Conservation (phyloP, 1,140 invertebrate species). For the Eueides isabella region DNA sequence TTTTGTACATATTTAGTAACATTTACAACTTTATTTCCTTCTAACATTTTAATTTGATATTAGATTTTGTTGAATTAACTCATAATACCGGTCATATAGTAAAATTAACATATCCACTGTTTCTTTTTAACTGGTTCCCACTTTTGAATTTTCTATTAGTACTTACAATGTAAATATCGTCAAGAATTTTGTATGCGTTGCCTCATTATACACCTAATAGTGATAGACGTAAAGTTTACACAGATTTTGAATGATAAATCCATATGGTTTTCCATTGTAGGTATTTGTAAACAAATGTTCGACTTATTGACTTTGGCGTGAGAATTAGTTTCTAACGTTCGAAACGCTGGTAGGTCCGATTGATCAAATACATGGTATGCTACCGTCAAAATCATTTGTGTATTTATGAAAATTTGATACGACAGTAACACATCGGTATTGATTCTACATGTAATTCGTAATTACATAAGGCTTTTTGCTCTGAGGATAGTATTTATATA, state of each 20-base stretch:
- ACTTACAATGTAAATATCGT: slow-evolving; percentile 68
- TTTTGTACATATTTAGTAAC: slow-evolving; percentile 32
- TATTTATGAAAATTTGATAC: slow-evolving; percentile 60
- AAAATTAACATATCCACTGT: slow-evolving; percentile 74
- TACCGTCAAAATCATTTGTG: slow-evolving; percentile 61
- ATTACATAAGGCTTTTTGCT: neutral
- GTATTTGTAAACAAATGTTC: slow-evolving; percentile 68
- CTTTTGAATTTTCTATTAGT: slow-evolving; percentile 67
- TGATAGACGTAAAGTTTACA: slow-evolving; percentile 36
- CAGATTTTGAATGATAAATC: slow-evolving; percentile 58
- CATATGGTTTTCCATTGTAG: slow-evolving; percentile 66
- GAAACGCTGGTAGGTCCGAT: slow-evolving; percentile 57
- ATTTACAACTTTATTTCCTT: slow-evolving; percentile 40
- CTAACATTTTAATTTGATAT: slow-evolving; percentile 6
- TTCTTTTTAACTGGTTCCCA: slow-evolving; percentile 72
- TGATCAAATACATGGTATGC: slow-evolving; percentile 49
- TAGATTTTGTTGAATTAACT: slow-evolving; percentile 9
- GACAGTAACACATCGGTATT: slow-evolving; percentile 30
- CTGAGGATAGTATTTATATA: too few relatives aligned
- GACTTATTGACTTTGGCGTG: slow-evolving; percentile 65
- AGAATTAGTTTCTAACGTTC: slow-evolving; percentile 68
- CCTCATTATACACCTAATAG: slow-evolving; percentile 37
- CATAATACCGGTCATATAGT: slow-evolving; percentile 49
- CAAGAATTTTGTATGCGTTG: slow-evolving; percentile 53
- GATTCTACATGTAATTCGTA: neutral